Evolutionary conservation across 1,140 invertebrate genomes (phyloP).

Genomic region (Drosophila ohnishii): DNA sequence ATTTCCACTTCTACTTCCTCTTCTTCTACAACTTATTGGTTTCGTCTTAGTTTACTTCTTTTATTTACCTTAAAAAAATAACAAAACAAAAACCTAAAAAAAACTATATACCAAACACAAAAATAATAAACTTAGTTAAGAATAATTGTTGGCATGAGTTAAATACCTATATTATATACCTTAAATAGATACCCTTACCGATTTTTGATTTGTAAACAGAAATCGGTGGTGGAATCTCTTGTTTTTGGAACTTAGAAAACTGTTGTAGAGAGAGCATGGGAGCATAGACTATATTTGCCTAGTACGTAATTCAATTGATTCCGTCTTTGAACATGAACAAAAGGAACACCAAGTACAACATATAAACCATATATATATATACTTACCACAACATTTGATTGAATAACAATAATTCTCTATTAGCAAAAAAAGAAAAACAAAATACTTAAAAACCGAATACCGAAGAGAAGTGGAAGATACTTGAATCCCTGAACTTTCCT

Average conservation of each 20-base stretch:
- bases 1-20: constrained; percentile 52
- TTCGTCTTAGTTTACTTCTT: constrained; percentile 40
- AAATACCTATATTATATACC: constrained; percentile 20
- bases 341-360: background rate
- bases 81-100: constrained; percentile 9
- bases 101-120: constrained; percentile 15
- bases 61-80: constrained; percentile 22
- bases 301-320: constrained; percentile 44
- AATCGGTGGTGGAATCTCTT: constrained; percentile 17
- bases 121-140: constrained; percentile 34
- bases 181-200: constrained; percentile 4
- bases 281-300: constrained; percentile 37
- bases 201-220: constrained; percentile 11
- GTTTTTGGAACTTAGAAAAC: constrained; percentile 36
- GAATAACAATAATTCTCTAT: constrained; percentile 41
- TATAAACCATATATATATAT: constrained; percentile 17
- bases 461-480: constrained; percentile 50
- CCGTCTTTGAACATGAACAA: constrained; percentile 28
- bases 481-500: constrained; percentile 38
- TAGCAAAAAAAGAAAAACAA: constrained; percentile 5
- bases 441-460: constrained; percentile 16
- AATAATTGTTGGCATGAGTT: constrained; percentile 45
- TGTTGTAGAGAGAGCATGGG: constrained; percentile 44
- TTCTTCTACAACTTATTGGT: constrained; percentile 48
- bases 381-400: constrained; percentile 25